phyloP scores from a whole-genome alignment of 2,888 invertebrate genomes.

The Drosophila quinaria region DNA sequence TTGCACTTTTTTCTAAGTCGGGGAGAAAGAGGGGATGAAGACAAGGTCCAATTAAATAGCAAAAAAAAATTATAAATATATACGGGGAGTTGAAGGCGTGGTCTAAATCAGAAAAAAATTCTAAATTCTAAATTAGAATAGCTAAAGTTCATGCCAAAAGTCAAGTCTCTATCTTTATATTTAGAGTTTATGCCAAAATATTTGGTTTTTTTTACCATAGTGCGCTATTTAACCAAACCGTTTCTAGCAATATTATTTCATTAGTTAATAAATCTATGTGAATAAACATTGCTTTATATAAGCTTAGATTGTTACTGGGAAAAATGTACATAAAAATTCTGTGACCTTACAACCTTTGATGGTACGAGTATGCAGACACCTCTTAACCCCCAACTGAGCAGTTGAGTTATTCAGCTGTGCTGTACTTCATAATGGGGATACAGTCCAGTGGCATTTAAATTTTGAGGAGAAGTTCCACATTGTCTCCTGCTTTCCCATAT shows the following conservation, averaged over 20 bases:
- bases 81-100: too few relatives aligned
- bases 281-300: conserved; percentile 14
- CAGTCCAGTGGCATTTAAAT: conserved; percentile 48
- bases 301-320: conserved; percentile 10
- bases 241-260: conserved; percentile 9
- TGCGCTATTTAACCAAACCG: neutral
- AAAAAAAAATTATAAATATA: too few relatives aligned
- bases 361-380: conserved; percentile 17
- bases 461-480: conserved; percentile 35
- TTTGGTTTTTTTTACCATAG: too few relatives aligned
- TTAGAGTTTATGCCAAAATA: too few relatives aligned
- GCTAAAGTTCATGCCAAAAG: too few relatives aligned
- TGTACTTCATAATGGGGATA: conserved; percentile 39
- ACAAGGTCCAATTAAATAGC: too few relatives aligned
- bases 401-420: conserved; percentile 4
- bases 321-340: conserved; percentile 23
- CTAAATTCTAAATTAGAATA: too few relatives aligned
- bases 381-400: conserved; percentile 16
- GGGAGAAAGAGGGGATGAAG: too few relatives aligned
- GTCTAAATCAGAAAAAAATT: too few relatives aligned
- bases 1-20: too few relatives aligned
- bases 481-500: conserved; percentile 3
- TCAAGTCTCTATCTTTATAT: too few relatives aligned
- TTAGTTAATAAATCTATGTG: conserved; percentile 20
- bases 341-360: conserved; percentile 28